phyloP scores from a whole-genome alignment of 1,140 invertebrate species.

The Panulirus ornatus region DNA sequence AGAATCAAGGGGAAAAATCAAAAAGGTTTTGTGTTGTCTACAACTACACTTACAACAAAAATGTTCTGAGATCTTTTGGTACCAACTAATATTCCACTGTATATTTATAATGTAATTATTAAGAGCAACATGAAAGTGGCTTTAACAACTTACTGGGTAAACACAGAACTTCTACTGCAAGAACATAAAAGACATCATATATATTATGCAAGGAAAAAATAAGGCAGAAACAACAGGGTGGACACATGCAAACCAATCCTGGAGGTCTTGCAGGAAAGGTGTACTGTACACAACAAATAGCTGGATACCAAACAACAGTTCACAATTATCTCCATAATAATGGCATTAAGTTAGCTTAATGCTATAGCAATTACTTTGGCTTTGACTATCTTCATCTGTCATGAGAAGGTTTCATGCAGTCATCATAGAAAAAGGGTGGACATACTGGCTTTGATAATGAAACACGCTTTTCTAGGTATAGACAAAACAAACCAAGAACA shows the following conservation, averaged over 20 bases:
- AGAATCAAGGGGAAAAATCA: constrained; percentile 37
- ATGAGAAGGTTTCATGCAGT: neutral
- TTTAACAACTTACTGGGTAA: constrained; percentile 5
- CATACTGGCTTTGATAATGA: too few relatives aligned
- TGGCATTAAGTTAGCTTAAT: neutral
- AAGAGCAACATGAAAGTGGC: constrained; percentile 13
- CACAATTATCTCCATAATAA: neutral
- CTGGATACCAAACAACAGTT: neutral
- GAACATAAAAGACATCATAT: constrained; percentile 24
- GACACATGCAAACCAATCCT: constrained; percentile 39
- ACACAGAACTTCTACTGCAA: neutral
- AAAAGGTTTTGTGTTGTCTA: constrained; percentile 13
- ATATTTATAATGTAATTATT: constrained; percentile 3
- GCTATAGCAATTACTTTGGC: neutral
- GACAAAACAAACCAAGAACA: too few relatives aligned
- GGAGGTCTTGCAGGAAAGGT: neutral
- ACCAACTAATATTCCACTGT: constrained; percentile 48
- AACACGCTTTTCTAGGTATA: too few relatives aligned
- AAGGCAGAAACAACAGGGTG: constrained; percentile 1
- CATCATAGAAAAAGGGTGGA: too few relatives aligned
- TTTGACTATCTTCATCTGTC: neutral
- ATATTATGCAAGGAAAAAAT: neutral
- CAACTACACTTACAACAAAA: neutral
- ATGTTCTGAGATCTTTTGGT: neutral
- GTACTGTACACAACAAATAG: neutral